Base-by-base conservation (phyloP, 2,888 invertebrate genomes). In the Drosophila mayaguana region DNA sequence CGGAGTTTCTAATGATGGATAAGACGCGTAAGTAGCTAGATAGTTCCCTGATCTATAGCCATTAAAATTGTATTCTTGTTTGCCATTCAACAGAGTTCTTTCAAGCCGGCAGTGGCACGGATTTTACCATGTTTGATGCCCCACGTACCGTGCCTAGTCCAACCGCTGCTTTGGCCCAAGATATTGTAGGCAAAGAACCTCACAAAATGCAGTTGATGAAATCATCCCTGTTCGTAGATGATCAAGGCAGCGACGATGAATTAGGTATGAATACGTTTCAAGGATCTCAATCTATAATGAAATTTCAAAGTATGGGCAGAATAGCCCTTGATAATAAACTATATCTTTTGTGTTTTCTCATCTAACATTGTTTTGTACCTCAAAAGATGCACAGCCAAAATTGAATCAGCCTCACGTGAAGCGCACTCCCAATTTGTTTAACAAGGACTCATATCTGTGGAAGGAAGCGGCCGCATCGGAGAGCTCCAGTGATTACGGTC, bases 191-290 rank as follows among this genome's bases (percentile, higher is more conserved):
- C 42, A 93, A 95, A 0, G 94, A 95, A 76, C 94, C 95, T 18
- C 95, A 96, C 78, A 95, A 95, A 82, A 94, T 97, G 36, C 97
- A 97, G 86, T 93, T 97, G 0, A 97, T 97, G 97, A 97, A 97
- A 91, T 96, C 96, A 0, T 96, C 96, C 0, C 94, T 97, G 57
- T 97, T 93, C 57, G 73, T 87, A 14, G 92, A 90, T 0, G 91
- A 92, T 53, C 38, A 63, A 34, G 91, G 87, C 48, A 78, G 82
- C 50, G 92, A 92, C 40, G 83, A 89, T 11, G 90, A 90, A 69
- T 91, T 91, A 48, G 87, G 92, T 78, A 42, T 28, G 72, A 62
- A 28, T 22, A 40, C 9, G 8, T 36, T 42, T 12, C 14, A 34
- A 7, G 22, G 40, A 61, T 22, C 32, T 43, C 20, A 11, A n/a